These are phyloP conservation scores for Xerus rutilus DNA, from an alignment of 2,797 vertebrate species.

Conservation along the genomic window DNA sequence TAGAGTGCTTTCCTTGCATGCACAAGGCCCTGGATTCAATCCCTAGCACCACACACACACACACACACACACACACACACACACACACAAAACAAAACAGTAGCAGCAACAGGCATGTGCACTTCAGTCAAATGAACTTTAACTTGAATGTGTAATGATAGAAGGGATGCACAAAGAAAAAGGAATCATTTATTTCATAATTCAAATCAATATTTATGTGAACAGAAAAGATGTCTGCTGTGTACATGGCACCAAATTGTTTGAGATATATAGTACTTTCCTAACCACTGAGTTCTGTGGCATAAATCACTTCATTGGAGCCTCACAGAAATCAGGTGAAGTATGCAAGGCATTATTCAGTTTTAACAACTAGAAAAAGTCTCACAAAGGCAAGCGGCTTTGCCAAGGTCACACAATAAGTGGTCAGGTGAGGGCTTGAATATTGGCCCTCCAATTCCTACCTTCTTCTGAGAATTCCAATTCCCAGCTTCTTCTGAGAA, in stretches of 20 bases:
- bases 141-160: not conserved
- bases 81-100: no score
- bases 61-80: no score
- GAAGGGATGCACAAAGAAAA: conserved; percentile 37
- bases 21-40: no score
- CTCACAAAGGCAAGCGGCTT: not conserved
- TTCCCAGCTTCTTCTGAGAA: not conserved
- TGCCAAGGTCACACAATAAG: conserved; percentile 20
- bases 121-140: not conserved
- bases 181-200: conserved; percentile 30
- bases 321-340: not conserved
- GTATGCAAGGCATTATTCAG: not conserved
- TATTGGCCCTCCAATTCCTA: not conserved
- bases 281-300: not conserved
- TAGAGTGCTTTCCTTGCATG: no score
- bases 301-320: conserved; percentile 5
- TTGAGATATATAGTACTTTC: not conserved
- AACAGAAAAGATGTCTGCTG: not conserved
- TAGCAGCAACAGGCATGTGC: not conserved
- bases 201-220: conserved; percentile 38
- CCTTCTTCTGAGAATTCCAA: conserved; percentile 55
- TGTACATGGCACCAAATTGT: conserved; percentile 15
- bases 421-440: not conserved
- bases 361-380: conserved; percentile 47
- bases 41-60: no score